Evolutionary conservation across 2,797 vertebrate species (phyloP), one percentile per base, ranked within the genome.

Genomic region (Falco novaeseelandiae): DNA sequence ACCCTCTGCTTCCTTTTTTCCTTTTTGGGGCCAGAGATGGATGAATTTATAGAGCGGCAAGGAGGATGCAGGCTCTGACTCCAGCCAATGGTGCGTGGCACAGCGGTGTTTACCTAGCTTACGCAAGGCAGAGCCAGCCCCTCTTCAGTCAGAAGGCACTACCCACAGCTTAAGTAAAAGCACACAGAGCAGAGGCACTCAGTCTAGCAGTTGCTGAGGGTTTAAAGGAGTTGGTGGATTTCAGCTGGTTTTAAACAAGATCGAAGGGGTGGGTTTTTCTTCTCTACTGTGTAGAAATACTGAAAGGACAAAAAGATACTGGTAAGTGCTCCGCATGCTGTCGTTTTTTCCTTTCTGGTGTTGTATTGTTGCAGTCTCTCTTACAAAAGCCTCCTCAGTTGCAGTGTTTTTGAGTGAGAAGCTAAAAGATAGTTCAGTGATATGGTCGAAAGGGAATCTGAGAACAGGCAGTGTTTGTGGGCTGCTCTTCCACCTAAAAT

Each of bases 111-210:
- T 98, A 97, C 95, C 94, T 97, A 42, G 93, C 97, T 98, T 97
- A 96, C 69, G 46, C 97, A 96, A 86, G 79, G 94, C 87, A 92
- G 89, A 77, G 93, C 96, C 96, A 38, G 97, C 97, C 97, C 95
- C 93, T 63, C 59, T 88, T 49, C 32, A 89, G 92, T 96, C 97
- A 88, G 85, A 97, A 91, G 94, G 94, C 66, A 6, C 96, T 96
- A 86, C 90, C 90, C 94, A 67, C 86, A 29, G 91, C 89, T 90
- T 52, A 98, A 98, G 97, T 98, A 98, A 98, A 98, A 98, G 97
- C 98, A 98, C 98, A 93, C 97, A 79, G 98, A 98, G 97, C 98
- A 98, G 98, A 98, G 89, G 96, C 97, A 95, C 51, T 93, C 93
- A 74, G 98, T 97, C 96, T 97, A 91, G 72, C 73, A 94, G 87